phyloP scores from a whole-genome alignment of 1,140 invertebrate species.

The Drosophila setifemur region DNA sequence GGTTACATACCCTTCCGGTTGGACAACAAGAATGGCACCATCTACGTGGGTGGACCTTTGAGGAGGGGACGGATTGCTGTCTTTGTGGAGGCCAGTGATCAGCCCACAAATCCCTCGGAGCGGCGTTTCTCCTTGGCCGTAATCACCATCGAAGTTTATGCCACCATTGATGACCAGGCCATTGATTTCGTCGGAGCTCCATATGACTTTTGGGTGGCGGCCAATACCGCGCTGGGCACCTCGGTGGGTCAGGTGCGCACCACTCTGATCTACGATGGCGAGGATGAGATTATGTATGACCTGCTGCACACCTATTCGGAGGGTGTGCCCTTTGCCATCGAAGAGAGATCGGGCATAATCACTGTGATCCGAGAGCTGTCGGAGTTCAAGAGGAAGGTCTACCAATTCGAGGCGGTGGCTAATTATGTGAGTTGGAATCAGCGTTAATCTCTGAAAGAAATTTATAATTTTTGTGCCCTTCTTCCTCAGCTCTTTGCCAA shows the following conservation, averaged over 20 bases:
- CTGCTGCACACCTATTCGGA: constrained; percentile 91
- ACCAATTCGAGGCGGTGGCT: constrained; percentile 92
- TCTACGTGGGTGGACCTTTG: constrained; percentile 88
- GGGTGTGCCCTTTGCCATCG: constrained; percentile 94
- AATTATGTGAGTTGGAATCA: constrained; percentile 83
- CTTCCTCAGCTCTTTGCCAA: constrained; percentile 69
- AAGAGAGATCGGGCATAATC: constrained; percentile 93
- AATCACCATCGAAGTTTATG: constrained; percentile 88
- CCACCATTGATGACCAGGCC: constrained; percentile 84
- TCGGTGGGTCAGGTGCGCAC: constrained; percentile 93
- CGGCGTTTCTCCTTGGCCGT: constrained; percentile 91
- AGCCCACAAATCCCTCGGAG: constrained; percentile 90
- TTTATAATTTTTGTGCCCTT: background rate
- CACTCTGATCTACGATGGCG: constrained; percentile 85
- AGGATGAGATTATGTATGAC: constrained; percentile 89
- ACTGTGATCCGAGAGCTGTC: constrained; percentile 90
- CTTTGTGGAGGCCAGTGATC: constrained; percentile 92
- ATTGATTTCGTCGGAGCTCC: constrained; percentile 94
- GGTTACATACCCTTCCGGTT: constrained; percentile 88
- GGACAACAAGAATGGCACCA: constrained; percentile 87
- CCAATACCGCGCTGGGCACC: constrained; percentile 91
- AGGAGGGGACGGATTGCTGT: constrained; percentile 88
- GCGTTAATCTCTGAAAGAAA: too few species aligned
- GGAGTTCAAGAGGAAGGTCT: constrained; percentile 87
- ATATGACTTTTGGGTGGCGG: constrained; percentile 94